Evolutionary conservation across 2,113 vertebrate genomes (phyloP), one percentile per base, ranked within the genome.

Genomic region (Rhinopomastus cyanomelas): DNA sequence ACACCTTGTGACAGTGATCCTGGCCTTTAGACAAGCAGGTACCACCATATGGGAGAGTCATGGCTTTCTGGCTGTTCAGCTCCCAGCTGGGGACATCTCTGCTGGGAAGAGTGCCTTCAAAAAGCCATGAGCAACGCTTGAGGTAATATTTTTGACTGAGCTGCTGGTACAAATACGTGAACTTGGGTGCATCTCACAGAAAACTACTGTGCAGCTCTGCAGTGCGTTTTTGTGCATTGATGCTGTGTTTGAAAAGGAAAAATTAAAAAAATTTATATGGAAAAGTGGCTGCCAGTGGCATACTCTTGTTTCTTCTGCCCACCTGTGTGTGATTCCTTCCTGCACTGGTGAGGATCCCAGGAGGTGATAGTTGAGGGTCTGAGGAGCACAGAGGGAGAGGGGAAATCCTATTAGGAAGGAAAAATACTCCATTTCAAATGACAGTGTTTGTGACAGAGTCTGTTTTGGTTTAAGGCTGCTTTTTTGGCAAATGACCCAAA

Each of bases 151-250:
- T n/a, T n/a, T n/a, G 67, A 62, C 30, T 18, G 2, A 21, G 44
- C 30, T 61, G 29, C 69, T 89, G 89, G 85, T 89, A 72, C 17
- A 32, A 8, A 12, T 3, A 64, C 42, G 49, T 37, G 36, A 65
- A 30, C 65, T 73, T 39, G 73, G 57, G 49, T 26, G 4, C 83
- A 32, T 75, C 74, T 90, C 72, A 89, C 80, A 92, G 88, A 66
- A 61, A 87, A 20, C 59, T 57, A 55, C 88, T 93, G 82, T 90
- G 76, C 3, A 2, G 48, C 57, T 53, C 68, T 95, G 88, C 94
- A 79, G 60, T 2, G 4, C 20, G 36, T 3, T 78, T 92, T 87
- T 93, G 48, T 93, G 67, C 59, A 30, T 32, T 46, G 69, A 59
- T 6, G 17, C 32, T 39, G 5, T 27, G 52, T 74, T 76, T 67